Base-by-base conservation (phyloP, 2,113 vertebrate genomes). In the Oreocharis arfaki region DNA sequence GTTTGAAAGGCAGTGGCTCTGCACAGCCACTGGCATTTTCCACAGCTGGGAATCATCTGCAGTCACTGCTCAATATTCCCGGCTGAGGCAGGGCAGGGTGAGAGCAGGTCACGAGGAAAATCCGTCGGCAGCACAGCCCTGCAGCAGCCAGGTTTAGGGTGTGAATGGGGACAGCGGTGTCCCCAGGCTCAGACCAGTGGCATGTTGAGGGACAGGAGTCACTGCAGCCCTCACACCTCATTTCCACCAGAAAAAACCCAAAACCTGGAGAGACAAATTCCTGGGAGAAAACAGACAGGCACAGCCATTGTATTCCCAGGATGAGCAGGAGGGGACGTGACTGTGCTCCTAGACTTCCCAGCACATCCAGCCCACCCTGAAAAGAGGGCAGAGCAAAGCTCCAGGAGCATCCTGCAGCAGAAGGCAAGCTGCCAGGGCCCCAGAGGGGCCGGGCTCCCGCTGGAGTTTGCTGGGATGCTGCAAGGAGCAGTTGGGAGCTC, bases 371-470 rank as follows among this genome's bases (percentile, higher is more conserved):
- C 70, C 28, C 55, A n/a, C 52, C 49, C 59, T 4, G 3, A 35
- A 42, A 24, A 30, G 41, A 39, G 39, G 64, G 16, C 52, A 90
- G 42, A 67, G 68, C 60, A 44, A n/a, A 42, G 22, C 33, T 39
- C 56, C 83, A 63, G 1, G 3, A 59, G 74, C n/a, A 41, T 27
- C 65, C 10, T 8, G 14, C 52, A 71, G 60, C 1, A 0, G 2
- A 35, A 59, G 60, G 59, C 53, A 21, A 49, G 53, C 76, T 68
- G 76, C 73, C 70, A 53, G 65, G 32, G 20, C 23, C 24, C 37
- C 0, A 0, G 33, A 32, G 35, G 2, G n/a, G 17, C 44, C 22
- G 16, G 47, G 32, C 24, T 53, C 17, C 61, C 28, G 0, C 50
- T 0, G 1, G 57, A 50, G 3, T 22, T 68, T 41, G 30, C 57